Evolutionary conservation across 2,888 invertebrate genomes (phyloP).

Genomic region (Altica lythri): DNA sequence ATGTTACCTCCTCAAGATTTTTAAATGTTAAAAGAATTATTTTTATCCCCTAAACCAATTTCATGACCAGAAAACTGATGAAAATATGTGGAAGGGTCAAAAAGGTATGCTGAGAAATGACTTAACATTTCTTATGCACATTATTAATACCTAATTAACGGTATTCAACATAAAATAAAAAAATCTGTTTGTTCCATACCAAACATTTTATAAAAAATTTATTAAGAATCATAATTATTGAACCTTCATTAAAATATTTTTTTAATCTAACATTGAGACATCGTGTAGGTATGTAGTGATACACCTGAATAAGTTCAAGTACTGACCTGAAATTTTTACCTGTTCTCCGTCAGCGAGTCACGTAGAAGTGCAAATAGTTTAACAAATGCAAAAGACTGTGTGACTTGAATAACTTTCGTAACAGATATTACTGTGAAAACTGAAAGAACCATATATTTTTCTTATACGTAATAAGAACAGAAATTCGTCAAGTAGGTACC

Average conservation of each 20-base stretch:
- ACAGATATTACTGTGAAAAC: slow-evolving; percentile 7
- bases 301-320: slow-evolving; percentile 1
- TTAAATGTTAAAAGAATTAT: no score
- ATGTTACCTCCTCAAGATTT: no score
- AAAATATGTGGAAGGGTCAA: no score
- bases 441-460: not conserved
- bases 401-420: slow-evolving; percentile 30
- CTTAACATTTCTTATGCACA: no score
- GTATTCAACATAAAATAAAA: not conserved
- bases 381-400: slow-evolving; percentile 16
- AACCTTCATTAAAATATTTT: not conserved
- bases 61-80: no score
- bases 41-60: no score
- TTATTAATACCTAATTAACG: not conserved
- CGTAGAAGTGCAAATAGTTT: slow-evolving; percentile 30
- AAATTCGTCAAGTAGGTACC: not conserved
- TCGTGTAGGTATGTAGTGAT: not conserved
- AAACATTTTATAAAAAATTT: not conserved
- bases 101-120: no score
- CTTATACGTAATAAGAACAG: not conserved
- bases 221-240: not conserved
- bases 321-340: slow-evolving; percentile 19
- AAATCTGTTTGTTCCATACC: not conserved
- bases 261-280: not conserved
- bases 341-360: slow-evolving; percentile 27